Evolutionary conservation across 2,113 vertebrate genomes (phyloP).

Genomic region (Galbula dea): DNA sequence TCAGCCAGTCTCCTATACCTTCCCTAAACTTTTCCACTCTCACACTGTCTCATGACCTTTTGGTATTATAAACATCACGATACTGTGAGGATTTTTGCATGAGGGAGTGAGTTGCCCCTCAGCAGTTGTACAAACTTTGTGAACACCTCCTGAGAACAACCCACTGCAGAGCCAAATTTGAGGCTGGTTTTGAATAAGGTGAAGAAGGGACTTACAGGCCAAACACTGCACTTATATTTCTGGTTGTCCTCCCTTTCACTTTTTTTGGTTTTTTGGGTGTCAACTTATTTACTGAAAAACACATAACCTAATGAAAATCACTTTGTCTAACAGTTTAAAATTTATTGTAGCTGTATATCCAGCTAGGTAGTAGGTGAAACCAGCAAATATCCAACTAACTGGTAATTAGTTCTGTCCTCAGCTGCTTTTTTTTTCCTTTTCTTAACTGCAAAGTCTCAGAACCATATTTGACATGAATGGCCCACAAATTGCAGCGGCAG

Average conservation of each 20-base stretch:
- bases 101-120: background rate
- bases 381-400: background rate
- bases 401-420: background rate
- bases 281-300: background rate
- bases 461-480: background rate
- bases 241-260: background rate
- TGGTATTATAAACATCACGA: background rate
- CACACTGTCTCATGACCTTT: background rate
- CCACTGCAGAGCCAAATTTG: background rate
- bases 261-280: background rate
- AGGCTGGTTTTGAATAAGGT: background rate
- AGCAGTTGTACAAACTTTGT: background rate
- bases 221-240: background rate
- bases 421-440: background rate
- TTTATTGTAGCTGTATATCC: background rate
- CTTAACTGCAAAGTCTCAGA: background rate
- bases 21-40: background rate
- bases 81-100: background rate
- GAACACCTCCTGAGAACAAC: background rate
- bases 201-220: rapidly evolving
- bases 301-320: background rate
- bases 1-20: background rate
- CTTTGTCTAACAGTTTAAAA: background rate
- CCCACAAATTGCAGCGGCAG: background rate
- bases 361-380: background rate